Conservation (phyloP, 35 echinoderm and acorn worm species). For the Hemicentrotus pulcherrimus region DNA sequence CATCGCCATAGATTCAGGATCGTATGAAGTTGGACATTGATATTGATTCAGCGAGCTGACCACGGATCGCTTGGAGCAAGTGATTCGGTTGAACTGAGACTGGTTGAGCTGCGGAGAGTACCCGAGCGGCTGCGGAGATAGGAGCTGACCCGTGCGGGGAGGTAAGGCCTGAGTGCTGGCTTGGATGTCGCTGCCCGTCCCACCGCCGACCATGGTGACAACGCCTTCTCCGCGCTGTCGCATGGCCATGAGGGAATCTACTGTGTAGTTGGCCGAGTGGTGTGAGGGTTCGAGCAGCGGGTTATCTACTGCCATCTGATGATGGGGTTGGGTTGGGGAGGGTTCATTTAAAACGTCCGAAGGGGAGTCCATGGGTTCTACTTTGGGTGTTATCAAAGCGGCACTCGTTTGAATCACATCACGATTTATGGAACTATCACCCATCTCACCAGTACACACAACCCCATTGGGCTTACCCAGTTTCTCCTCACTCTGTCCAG, state of each 20-base stretch:
- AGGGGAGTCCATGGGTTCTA: slow-evolving; percentile 91
- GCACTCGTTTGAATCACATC: slow-evolving; percentile 68
- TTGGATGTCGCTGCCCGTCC: slow-evolving; percentile 64
- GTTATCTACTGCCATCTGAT: neutral
- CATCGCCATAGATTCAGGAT: slow-evolving; percentile 60
- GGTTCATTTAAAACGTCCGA: slow-evolving; percentile 69
- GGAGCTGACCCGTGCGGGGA: slow-evolving; percentile 61
- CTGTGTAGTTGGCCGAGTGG: slow-evolving; percentile 66
- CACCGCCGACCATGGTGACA: slow-evolving; percentile 54
- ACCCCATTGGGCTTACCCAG: slow-evolving; percentile 60
- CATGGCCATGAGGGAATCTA: slow-evolving; percentile 88
- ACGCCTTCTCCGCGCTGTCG: slow-evolving; percentile 50
- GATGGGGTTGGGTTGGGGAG: slow-evolving; percentile 48
- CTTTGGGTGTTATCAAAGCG: slow-evolving; percentile 81
- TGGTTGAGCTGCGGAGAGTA: slow-evolving; percentile 68
- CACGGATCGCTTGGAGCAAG: slow-evolving; percentile 63
- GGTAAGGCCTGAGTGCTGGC: slow-evolving; percentile 61
- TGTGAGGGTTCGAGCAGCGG: slow-evolving; percentile 45
- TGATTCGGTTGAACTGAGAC: slow-evolving; percentile 61
- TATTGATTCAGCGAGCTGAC: slow-evolving; percentile 73
- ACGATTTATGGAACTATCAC: slow-evolving; percentile 58
- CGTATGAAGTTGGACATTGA: slow-evolving; percentile 69
- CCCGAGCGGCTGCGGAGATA: slow-evolving; percentile 89
- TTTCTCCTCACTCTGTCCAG: slow-evolving; percentile 62
- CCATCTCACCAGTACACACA: slow-evolving; percentile 32